Evolutionary conservation across 2,888 invertebrate species (phyloP).

Genomic region (Hypercompe scribonia): DNA sequence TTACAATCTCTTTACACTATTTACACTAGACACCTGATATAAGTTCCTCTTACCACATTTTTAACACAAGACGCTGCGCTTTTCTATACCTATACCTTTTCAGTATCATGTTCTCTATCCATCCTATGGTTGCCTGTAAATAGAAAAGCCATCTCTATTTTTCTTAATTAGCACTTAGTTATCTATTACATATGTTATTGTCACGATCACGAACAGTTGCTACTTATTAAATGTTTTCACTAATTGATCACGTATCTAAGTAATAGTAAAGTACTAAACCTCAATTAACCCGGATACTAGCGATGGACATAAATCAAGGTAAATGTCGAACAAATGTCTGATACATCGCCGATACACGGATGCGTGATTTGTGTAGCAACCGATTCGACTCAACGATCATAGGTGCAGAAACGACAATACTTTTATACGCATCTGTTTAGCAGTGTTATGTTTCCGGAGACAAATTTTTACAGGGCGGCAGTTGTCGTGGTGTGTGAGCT

Average conservation of each 20-base stretch:
- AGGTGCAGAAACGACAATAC: conserved; percentile 13
- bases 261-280: conserved; percentile 41
- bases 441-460: neutral
- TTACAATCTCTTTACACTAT: too few relatives aligned
- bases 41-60: too few relatives aligned
- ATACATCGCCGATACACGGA: conserved; percentile 68
- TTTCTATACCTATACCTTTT: too few relatives aligned
- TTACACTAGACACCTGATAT: too few relatives aligned
- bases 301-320: conserved; percentile 71
- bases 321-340: conserved; percentile 69
- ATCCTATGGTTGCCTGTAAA: too few relatives aligned
- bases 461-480: neutral
- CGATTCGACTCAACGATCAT: conserved; percentile 38
- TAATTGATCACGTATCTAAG: conserved; percentile 32
- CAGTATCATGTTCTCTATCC: too few relatives aligned
- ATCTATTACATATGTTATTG: too few relatives aligned
- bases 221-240: neutral
- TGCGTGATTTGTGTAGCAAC: conserved; percentile 72
- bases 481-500: too few relatives aligned
- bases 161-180: too few relatives aligned
- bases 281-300: conserved; percentile 50
- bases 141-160: too few relatives aligned
- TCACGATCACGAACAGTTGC: too few relatives aligned
- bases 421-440: neutral
- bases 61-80: too few relatives aligned